Evolutionary conservation across 1,140 invertebrate species (phyloP).

Genomic region (Tetramorium alpestre): DNA sequence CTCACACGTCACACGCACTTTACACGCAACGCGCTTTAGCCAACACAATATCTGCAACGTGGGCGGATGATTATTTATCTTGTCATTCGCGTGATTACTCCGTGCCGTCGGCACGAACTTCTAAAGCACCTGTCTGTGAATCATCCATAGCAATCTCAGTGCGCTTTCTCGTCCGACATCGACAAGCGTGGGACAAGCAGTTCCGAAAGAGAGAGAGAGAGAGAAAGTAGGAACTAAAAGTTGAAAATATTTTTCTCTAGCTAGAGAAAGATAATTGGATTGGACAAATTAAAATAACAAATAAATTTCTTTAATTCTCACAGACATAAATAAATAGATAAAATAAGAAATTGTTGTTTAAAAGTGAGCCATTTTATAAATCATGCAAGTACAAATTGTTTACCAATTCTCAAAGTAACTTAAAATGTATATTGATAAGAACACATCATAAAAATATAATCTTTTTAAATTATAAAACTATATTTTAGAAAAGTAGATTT

Average conservation of each 20-base stretch:
- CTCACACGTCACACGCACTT: constrained; percentile 30
- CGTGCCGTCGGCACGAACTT: constrained; percentile 49
- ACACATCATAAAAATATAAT: background rate
- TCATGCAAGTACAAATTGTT: background rate
- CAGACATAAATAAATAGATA: background rate
- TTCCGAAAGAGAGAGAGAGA: no score
- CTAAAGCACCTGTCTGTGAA: constrained; percentile 64
- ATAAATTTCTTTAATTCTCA: background rate
- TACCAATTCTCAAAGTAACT: background rate
- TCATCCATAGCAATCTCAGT: constrained; percentile 37
- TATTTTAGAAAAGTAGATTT: background rate
- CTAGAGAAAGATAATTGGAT: background rate
- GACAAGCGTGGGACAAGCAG: constrained; percentile 3
- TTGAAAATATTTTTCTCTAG: background rate
- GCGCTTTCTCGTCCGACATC: constrained; percentile 5
- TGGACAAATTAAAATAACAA: background rate
- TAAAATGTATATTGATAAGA: background rate
- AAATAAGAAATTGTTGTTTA: background rate
- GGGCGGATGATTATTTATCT: constrained; percentile 73
- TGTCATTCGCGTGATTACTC: constrained; percentile 68
- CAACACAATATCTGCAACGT: constrained; percentile 53
- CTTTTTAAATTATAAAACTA: background rate
- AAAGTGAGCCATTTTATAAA: background rate
- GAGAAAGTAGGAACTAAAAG: background rate
- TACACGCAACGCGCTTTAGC: constrained; percentile 43